These are phyloP conservation scores for Coracias cyanogaster DNA, from an alignment of 2,797 vertebrate genomes.

Conservation along the genomic window DNA sequence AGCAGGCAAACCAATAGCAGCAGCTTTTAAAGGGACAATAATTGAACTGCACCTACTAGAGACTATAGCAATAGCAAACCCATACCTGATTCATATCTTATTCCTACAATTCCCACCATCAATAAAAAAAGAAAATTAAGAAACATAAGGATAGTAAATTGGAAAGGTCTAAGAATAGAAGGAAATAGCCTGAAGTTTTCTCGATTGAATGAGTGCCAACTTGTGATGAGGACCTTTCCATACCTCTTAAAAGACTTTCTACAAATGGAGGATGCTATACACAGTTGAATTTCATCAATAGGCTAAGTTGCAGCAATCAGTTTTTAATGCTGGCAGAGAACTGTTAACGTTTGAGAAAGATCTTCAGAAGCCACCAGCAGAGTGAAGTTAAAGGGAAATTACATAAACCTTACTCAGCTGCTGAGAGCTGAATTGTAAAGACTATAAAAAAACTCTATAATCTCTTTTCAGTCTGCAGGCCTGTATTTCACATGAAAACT, in stretches of 20 bases:
- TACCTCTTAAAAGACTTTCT: neutral
- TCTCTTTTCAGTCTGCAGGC: neutral
- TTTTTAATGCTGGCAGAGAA: neutral
- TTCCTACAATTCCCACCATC: neutral
- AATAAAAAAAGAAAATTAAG: neutral
- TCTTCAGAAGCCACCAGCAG: neutral
- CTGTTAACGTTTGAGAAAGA: neutral
- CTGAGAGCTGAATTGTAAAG: neutral
- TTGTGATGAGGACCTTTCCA: neutral
- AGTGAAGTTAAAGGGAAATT: neutral
- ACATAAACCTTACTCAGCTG: neutral
- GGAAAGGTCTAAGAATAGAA: neutral
- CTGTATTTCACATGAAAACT: neutral
- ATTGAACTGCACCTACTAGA: neutral
- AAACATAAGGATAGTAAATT: neutral
- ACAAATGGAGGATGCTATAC: neutral
- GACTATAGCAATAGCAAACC: neutral
- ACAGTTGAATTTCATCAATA: neutral
- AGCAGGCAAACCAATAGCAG: neutral
- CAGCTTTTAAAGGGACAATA: neutral
- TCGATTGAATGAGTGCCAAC: neutral
- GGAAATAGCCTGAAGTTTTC: neutral
- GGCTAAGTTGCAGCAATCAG: neutral
- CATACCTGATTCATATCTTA: neutral
- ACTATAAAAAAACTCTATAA: neutral